These are phyloP conservation scores for Drosophila nikananu DNA, from an alignment of 1,140 invertebrate species.

Conservation along the genomic window DNA sequence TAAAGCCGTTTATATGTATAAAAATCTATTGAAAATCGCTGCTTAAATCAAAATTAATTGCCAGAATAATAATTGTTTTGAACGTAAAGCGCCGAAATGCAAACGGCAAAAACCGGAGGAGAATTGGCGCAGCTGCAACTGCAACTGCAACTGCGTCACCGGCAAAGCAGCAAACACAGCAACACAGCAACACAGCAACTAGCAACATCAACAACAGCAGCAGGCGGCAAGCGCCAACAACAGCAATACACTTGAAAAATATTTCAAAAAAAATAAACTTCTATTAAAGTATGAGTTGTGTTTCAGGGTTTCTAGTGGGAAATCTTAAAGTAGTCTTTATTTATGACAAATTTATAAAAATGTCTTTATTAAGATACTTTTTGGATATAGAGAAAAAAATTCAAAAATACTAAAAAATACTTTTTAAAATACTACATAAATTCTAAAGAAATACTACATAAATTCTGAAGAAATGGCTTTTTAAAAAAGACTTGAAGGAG, in stretches of 20 bases:
- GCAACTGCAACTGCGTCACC: slow-evolving; percentile 72
- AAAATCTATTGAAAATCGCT: slow-evolving; percentile 79
- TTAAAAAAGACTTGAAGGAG: too few relatives aligned
- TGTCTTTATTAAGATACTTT: too few relatives aligned
- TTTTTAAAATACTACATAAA: too few relatives aligned
- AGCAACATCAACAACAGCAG: slow-evolving; percentile 52
- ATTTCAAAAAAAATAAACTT: neutral
- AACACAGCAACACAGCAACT: slow-evolving; percentile 57
- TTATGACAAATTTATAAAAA: too few relatives aligned
- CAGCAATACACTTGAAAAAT: neutral
- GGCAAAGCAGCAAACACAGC: slow-evolving; percentile 52
- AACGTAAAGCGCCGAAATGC: slow-evolving; percentile 80
- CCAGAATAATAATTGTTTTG: slow-evolving; percentile 84
- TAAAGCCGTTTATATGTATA: slow-evolving; percentile 36
- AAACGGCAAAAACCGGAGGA: slow-evolving; percentile 64
- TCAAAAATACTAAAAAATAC: too few relatives aligned
- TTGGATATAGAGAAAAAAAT: too few relatives aligned
- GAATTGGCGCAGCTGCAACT: slow-evolving; percentile 81
- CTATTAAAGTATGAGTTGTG: too few relatives aligned
- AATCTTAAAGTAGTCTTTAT: too few relatives aligned
- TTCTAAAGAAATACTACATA: too few relatives aligned
- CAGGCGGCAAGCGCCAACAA: slow-evolving; percentile 70
- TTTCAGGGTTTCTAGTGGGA: too few relatives aligned
- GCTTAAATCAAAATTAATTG: slow-evolving; percentile 84
- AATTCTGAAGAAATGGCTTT: too few relatives aligned